These are phyloP conservation scores for Psittacula echo DNA, from an alignment of 2,797 vertebrate species.

Conservation along the genomic window DNA sequence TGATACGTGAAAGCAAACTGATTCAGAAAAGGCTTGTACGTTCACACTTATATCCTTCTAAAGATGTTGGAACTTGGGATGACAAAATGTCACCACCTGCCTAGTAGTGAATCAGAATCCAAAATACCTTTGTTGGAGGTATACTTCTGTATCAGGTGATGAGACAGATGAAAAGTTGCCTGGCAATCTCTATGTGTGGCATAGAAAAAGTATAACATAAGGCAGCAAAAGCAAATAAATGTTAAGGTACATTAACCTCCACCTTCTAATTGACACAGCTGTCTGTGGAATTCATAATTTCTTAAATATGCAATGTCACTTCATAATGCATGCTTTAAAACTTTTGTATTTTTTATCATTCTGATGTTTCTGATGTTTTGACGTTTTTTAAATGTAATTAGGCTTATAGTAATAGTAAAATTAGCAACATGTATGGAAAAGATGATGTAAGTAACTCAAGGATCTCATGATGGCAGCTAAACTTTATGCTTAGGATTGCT, in stretches of 20 bases:
- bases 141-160: background rate
- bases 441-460: background rate
- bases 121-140: background rate
- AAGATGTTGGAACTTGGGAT: background rate
- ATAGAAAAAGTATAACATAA: background rate
- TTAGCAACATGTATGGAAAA: background rate
- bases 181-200: background rate
- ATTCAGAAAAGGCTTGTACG: background rate
- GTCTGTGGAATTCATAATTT: background rate
- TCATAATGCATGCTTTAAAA: background rate
- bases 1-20: background rate
- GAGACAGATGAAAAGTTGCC: background rate
- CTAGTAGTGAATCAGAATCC: background rate
- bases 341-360: background rate
- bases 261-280: background rate
- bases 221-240: background rate
- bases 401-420: background rate
- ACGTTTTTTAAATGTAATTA: background rate
- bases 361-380: background rate
- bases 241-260: background rate
- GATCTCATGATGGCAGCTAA: background rate
- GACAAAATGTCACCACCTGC: background rate
- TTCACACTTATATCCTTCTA: background rate
- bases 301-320: background rate
- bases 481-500: background rate